Base-by-base conservation (phyloP, 2,888 invertebrate species). In the Patella pellucida region DNA sequence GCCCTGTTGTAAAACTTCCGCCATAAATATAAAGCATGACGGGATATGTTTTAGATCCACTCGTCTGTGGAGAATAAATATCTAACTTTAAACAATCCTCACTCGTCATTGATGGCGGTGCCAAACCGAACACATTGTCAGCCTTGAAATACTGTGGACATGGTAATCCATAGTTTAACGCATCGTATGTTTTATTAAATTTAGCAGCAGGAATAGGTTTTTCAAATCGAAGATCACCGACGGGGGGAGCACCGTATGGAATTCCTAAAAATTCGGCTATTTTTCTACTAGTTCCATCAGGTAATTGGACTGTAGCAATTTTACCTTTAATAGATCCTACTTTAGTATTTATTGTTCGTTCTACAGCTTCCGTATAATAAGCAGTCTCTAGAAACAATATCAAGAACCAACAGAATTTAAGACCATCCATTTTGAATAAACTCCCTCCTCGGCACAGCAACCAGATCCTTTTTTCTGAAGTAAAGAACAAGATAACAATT, bases 131-230 rank as follows among this genome's bases (percentile, higher is more conserved):
- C 2, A 41, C 7, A 12, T 50, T 51, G n/a, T 16, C 12, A 41
- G 5, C 16, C 12, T 15, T 23, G 14, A 7, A 12, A 50, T 16
- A 5, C 16, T 72, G 97, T 87, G 95, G 95, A 93, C 97, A 97
- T 80, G 96, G 94, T 90, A 96, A 96, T 80, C 97, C 96, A 89
- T 94, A 93, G 87, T 93, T 93, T 16, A 95, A 96, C 52, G 97
- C 94, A 90, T 97, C 96, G 79, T 95, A 75, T 96, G 97, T 86
- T 93, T 82, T 82, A 19, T 69, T 72, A 83, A 84, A 85, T 14
- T 77, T 74, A 9, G 83, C 84, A 11, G 77, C 78, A 9, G 83
- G 87, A 70, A 75, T 73, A 7, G 88, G 86, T 72, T 83, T 84
- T 76, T 81, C 77, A 71, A 87, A 90, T 56, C 87, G 81, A 41